Base-by-base conservation (phyloP, 30 jellyfish, hydroid and myxozoan genomes). In the Aurelia aurita region DNA sequence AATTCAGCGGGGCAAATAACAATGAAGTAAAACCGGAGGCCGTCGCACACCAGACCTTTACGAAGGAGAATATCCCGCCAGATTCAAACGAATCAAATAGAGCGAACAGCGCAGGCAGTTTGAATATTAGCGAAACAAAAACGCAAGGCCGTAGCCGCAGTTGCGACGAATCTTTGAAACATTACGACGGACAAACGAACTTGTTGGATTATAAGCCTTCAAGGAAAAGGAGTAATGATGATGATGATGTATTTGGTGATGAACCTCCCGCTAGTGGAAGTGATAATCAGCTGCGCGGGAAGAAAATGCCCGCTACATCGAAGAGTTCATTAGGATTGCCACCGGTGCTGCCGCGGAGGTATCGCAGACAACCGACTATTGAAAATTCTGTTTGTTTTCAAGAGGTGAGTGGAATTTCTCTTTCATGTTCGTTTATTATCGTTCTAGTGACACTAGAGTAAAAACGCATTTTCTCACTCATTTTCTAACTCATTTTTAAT, bases 361-460 rank as follows among this genome's bases (percentile, higher is more conserved):
- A 59, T 28, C 79, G 73, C 53, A 47, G 96, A 53, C 85, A 74
- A 63, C 98, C 98, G 14, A 91, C 98, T 0, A 66, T 79, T 19
- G 94, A 91, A 31, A 91, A 91, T 74, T 49, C 95, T 32, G 87
- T 91, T 5, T 89, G 93, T 77, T 89, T 84, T 23, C 93, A 83
- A 58, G 98, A 91, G 96, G 98, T 91, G n/a, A 57, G 82, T 23
- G n/a, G n/a, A 39, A 23, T 16, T 3, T 29, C 9, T 23, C 20
- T 79, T 79, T 79, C 13, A 10, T n/a, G n/a, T n/a, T n/a, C n/a
- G n/a, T n/a, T n/a, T n/a, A n/a, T n/a, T n/a, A n/a, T n/a, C n/a
- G n/a, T n/a, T n/a, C n/a, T n/a, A n/a, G n/a, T n/a, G n/a, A n/a
- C n/a, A n/a, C n/a, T n/a, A n/a, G n/a, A n/a, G n/a, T n/a, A n/a